These are phyloP conservation scores for Subacronicta megacephala DNA, from an alignment of 2,888 invertebrate species.

Conservation along the genomic window DNA sequence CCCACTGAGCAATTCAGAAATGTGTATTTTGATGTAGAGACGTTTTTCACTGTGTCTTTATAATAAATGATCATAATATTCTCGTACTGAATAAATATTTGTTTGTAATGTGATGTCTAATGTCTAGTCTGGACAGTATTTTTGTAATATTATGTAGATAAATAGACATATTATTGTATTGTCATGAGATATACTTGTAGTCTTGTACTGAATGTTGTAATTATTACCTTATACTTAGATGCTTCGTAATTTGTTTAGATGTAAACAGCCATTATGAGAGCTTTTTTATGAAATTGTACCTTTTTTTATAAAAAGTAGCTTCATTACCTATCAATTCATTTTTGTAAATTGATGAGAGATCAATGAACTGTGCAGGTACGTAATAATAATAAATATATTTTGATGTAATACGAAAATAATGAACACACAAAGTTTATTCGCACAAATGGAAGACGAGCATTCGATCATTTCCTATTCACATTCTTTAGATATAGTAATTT, in stretches of 20 bases:
- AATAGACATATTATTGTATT: conserved; percentile 7
- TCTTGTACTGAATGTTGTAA: conserved; percentile 34
- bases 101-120: conserved; percentile 30
- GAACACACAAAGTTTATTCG: conserved; percentile 26
- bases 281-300: conserved; percentile 23
- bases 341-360: conserved; percentile 1
- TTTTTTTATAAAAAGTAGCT: no score
- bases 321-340: conserved; percentile 6
- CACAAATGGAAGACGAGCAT: conserved; percentile 19
- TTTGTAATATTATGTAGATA: conserved; percentile 46
- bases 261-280: conserved; percentile 27
- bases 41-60: conserved; percentile 11
- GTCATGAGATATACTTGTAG: conserved; percentile 24
- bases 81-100: conserved; percentile 2
- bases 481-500: background rate
- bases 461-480: conserved; percentile 18
- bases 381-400: no score
- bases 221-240: conserved; percentile 5
- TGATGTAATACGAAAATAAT: conserved; percentile 19
- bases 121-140: conserved; percentile 58
- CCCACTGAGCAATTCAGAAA: background rate
- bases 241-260: conserved; percentile 26
- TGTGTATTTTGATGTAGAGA: background rate
- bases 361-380: background rate
- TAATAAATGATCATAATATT: conserved; percentile 23